Evolutionary conservation across 2,888 invertebrate species (phyloP).

Genomic region (Aphodius granarius): DNA sequence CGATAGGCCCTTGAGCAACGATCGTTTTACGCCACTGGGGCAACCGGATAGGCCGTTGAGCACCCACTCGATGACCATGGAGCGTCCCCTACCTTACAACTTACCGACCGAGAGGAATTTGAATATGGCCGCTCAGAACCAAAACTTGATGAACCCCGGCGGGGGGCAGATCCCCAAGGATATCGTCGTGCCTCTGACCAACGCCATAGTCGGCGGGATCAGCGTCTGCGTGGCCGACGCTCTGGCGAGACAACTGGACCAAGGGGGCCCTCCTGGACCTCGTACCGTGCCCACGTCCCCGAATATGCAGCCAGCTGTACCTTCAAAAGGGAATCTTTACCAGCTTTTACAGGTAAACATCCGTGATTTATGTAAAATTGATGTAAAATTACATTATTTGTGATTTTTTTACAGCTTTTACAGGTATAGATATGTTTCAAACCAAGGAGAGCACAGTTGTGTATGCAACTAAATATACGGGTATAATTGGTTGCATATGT

Average conservation of each 20-base stretch:
- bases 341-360: background rate
- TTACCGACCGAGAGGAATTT: background rate
- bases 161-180: background rate
- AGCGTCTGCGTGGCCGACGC: background rate
- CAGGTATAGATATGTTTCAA: too few relatives aligned
- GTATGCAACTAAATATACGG: too few relatives aligned
- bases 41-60: constrained; percentile 40
- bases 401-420: too few relatives aligned
- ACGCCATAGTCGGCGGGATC: background rate
- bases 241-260: background rate
- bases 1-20: constrained; percentile 39
- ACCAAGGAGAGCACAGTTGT: too few relatives aligned
- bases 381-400: too few relatives aligned
- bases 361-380: too few relatives aligned
- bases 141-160: background rate
- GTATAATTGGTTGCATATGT: too few relatives aligned
- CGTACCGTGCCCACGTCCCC: background rate
- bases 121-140: background rate
- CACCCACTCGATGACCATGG: constrained; percentile 32
- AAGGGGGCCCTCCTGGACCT: background rate
- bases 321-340: background rate
- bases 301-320: background rate
- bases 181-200: background rate
- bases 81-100: background rate
- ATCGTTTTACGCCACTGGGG: constrained; percentile 23